Percentiles rank a stretch among this genome's conserved stretches.
Conservation (phyloP, 2,797 vertebrate species). For the Tragelaphus oryx region DNA sequence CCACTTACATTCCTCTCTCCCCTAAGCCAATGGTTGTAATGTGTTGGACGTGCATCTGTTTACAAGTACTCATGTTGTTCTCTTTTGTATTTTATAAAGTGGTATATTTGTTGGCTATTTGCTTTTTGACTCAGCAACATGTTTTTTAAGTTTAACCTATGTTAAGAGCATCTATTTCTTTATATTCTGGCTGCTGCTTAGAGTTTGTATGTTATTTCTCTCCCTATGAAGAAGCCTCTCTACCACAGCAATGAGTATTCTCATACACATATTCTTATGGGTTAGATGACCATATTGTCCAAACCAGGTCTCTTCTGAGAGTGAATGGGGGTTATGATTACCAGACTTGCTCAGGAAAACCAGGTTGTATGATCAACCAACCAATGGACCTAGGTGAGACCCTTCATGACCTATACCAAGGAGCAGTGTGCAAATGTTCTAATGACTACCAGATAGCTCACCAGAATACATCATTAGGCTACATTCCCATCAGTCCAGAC, state of each 20-base stretch:
- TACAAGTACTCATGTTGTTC: neutral
- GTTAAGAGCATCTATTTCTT: neutral
- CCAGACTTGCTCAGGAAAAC: neutral
- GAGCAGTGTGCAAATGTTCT: neutral
- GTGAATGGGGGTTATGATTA: neutral
- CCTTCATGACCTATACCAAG: neutral
- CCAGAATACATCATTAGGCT: neutral
- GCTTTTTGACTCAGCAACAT: neutral
- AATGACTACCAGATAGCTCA: neutral
- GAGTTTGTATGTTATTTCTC: neutral
- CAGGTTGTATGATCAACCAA: neutral
- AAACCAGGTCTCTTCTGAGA: neutral
- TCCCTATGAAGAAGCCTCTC: neutral
- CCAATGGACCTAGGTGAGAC: neutral
- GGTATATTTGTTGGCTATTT: neutral
- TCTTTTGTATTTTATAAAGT: neutral
- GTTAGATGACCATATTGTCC: neutral
- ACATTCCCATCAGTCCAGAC: neutral
- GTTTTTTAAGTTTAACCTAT: neutral
- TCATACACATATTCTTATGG: accelerated
- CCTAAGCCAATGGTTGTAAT: neutral
- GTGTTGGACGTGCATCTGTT: neutral
- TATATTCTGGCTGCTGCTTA: neutral
- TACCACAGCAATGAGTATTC: neutral
- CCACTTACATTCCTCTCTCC: conserved; percentile 16